Evolutionary conservation across 2,113 vertebrate species (phyloP).

Genomic region (Nipponia nippon): DNA sequence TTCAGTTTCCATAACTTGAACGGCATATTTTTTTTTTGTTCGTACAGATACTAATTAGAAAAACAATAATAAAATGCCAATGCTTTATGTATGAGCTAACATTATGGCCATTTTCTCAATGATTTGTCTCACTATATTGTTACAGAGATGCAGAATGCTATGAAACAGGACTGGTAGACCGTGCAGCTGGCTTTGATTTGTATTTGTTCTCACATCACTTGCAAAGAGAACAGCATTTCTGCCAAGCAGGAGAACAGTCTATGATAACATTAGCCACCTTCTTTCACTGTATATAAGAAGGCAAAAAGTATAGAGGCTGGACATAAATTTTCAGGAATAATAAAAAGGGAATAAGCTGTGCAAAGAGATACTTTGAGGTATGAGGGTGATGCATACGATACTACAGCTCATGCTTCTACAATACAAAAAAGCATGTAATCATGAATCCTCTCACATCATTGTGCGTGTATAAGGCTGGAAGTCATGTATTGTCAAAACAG

Average conservation of each 20-base stretch:
- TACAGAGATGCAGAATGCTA: not conserved
- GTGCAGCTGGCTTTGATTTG: not conserved
- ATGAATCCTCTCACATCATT: not conserved
- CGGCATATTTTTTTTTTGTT: not conserved
- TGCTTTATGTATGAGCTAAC: not conserved
- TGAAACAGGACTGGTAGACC: not conserved
- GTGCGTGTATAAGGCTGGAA: not conserved
- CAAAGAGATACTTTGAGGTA: not conserved
- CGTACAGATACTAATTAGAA: not conserved
- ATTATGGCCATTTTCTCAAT: not conserved
- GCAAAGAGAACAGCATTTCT: not conserved
- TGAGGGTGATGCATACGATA: not conserved
- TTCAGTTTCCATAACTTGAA: not conserved
- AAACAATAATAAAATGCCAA: not conserved
- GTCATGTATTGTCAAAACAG: not conserved
- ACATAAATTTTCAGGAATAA: not conserved
- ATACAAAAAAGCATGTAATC: not conserved
- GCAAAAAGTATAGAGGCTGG: not conserved
- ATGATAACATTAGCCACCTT: not conserved
- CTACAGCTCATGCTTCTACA: not conserved
- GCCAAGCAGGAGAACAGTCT: not conserved
- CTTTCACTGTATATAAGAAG: not conserved
- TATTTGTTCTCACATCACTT: not conserved
- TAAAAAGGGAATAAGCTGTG: not conserved
- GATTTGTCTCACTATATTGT: not conserved